Evolutionary conservation across 2,888 invertebrate species (phyloP).

Genomic region (Sialis fuliginosa): DNA sequence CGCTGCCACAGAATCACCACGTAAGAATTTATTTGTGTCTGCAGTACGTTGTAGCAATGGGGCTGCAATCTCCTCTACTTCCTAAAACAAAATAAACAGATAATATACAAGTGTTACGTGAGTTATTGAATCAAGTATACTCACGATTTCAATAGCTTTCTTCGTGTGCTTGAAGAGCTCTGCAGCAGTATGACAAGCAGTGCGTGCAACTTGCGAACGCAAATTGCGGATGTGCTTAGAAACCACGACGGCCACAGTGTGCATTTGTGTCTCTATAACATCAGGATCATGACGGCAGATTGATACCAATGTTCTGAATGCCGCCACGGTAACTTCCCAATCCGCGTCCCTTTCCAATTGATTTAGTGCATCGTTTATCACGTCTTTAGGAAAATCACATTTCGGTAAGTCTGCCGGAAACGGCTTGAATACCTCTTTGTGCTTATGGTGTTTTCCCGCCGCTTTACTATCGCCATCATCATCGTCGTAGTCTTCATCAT

Average conservation of each 20-base stretch:
- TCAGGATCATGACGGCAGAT: constrained; percentile 50
- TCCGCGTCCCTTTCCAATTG: constrained; percentile 49
- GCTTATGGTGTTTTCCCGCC: too few relatives aligned
- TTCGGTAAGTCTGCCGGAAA: constrained; percentile 24
- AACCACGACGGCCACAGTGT: constrained; percentile 49
- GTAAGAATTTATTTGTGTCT: constrained; percentile 84
- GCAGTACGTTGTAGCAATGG: constrained; percentile 75
- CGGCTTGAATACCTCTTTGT: constrained; percentile 11
- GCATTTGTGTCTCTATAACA: constrained; percentile 42
- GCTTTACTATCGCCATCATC: too few relatives aligned
- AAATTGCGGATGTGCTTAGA: constrained; percentile 72
- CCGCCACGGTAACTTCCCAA: constrained; percentile 66
- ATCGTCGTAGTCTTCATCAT: too few relatives aligned
- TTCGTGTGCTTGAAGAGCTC: constrained; percentile 52
- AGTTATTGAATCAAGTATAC: constrained; percentile 11
- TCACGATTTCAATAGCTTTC: constrained; percentile 38
- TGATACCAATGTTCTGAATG: constrained; percentile 48
- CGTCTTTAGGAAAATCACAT: constrained; percentile 45
- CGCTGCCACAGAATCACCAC: constrained; percentile 73
- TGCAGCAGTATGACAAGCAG: constrained; percentile 67
- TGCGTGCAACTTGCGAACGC: constrained; percentile 80
- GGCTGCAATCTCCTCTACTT: constrained; percentile 69
- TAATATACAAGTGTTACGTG: background rate
- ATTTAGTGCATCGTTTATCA: constrained; percentile 38
- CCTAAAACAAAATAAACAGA: constrained; percentile 27